Percentiles rank a stretch among this genome's conserved stretches.
These are phyloP conservation scores for Tetranychus cinnabarinus DNA, from an alignment of 1,140 invertebrate genomes.

Conservation along the genomic window DNA sequence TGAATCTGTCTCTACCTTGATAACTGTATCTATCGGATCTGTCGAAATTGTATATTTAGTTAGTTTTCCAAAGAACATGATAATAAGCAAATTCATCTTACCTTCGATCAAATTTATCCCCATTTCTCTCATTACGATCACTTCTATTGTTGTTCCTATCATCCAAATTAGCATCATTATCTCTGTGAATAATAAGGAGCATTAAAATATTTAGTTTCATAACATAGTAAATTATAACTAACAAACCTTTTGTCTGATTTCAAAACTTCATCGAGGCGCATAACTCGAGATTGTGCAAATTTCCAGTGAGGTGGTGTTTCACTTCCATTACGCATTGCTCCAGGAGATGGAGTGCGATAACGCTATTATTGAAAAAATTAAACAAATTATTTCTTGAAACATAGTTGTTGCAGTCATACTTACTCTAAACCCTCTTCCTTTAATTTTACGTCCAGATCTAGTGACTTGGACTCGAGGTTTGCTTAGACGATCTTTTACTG, in stretches of 20 bases:
- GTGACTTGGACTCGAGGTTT: slow-evolving; percentile 11
- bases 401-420: slow-evolving; percentile 21
- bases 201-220: neutral
- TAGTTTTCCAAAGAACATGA: no score
- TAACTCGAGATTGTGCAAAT: slow-evolving; percentile 38
- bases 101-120: neutral
- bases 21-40: neutral
- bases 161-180: neutral
- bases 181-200: neutral
- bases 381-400: neutral
- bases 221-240: neutral
- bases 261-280: neutral
- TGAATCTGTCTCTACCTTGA: neutral
- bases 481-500: slow-evolving; percentile 25
- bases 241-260: neutral
- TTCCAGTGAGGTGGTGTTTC: slow-evolving; percentile 70
- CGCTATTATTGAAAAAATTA: neutral
- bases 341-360: slow-evolving; percentile 46
- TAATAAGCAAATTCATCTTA: neutral
- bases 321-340: slow-evolving; percentile 39
- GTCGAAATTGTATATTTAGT: neutral
- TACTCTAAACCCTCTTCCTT: slow-evolving; percentile 67
- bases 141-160: neutral
- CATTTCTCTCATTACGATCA: neutral
- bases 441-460: slow-evolving; percentile 50